A percentile compares a stretch with the other conserved stretches of the same genome.
These are phyloP conservation scores for Eudemis profundana DNA, from an alignment of 2,888 invertebrate species.

Conservation along the genomic window DNA sequence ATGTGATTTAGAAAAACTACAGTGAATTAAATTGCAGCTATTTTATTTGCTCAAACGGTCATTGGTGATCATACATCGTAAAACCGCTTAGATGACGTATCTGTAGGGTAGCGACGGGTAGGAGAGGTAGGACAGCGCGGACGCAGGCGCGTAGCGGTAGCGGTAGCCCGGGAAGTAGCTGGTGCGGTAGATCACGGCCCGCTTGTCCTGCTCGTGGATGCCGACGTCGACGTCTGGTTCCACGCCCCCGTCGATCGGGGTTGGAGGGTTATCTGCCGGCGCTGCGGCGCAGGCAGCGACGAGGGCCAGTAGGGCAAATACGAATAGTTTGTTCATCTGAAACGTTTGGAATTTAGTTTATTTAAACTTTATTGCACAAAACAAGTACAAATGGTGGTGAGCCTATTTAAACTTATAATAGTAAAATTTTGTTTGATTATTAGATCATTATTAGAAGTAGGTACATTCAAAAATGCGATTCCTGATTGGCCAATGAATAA, in stretches of 20 bases:
- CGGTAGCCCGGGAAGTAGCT: slow-evolving; percentile 4
- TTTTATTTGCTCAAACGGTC: slow-evolving; percentile 8
- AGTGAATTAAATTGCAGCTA: slow-evolving; percentile 5
- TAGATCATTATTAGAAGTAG: too few relatives aligned
- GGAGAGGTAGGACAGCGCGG: slow-evolving; percentile 8
- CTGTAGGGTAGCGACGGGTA: neutral
- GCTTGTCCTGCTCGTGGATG: neutral
- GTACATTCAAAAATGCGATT: too few relatives aligned
- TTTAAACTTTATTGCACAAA: too few relatives aligned
- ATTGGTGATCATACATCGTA: too few relatives aligned
- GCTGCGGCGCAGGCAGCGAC: slow-evolving; percentile 16
- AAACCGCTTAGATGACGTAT: neutral
- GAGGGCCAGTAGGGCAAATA: slow-evolving; percentile 20
- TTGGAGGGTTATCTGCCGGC: neutral
- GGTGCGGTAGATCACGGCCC: slow-evolving; percentile 1
- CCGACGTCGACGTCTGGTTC: neutral
- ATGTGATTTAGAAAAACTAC: too few relatives aligned
- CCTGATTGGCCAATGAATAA: too few relatives aligned
- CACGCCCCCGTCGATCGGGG: too few relatives aligned
- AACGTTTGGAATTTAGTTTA: neutral
- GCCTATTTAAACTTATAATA: too few relatives aligned
- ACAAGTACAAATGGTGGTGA: too few relatives aligned
- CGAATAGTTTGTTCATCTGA: slow-evolving; percentile 36
- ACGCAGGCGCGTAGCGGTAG: neutral
- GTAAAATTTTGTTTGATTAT: too few relatives aligned